These are phyloP conservation scores for Drosophila meridiana DNA, from an alignment of 2,888 invertebrate genomes.

Conservation along the genomic window DNA sequence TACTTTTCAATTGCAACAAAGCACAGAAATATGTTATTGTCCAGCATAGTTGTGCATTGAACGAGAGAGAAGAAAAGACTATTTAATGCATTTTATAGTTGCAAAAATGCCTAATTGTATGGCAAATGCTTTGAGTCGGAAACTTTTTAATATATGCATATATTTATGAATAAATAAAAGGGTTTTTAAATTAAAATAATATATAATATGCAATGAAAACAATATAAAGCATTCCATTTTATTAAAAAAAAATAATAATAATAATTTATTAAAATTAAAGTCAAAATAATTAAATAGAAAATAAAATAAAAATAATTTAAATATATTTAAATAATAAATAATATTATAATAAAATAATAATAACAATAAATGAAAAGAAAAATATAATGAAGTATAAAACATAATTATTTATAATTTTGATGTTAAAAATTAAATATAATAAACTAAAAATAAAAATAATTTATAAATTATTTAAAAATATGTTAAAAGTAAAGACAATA, in stretches of 20 bases:
- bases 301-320: not conserved
- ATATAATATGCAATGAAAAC: no score
- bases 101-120: not conserved
- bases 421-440: not conserved
- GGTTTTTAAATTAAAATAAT: no score
- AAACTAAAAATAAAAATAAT: not conserved
- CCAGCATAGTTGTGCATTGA: not conserved
- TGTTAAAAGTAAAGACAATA: not conserved
- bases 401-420: no score
- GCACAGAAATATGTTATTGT: not conserved
- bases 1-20: not conserved
- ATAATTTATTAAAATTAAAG: no score
- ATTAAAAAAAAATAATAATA: no score
- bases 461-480: not conserved
- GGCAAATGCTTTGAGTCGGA: not conserved
- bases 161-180: not conserved
- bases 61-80: not conserved
- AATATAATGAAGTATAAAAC: no score
- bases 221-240: no score
- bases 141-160: not conserved
- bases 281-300: not conserved
- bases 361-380: no score
- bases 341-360: not conserved
- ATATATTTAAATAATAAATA: not conserved
- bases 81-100: slow-evolving; percentile 5